Percentiles rank a stretch among this genome's conserved stretches.
phyloP scores from a whole-genome alignment of 1,140 invertebrate species.

The Diprion similis region DNA sequence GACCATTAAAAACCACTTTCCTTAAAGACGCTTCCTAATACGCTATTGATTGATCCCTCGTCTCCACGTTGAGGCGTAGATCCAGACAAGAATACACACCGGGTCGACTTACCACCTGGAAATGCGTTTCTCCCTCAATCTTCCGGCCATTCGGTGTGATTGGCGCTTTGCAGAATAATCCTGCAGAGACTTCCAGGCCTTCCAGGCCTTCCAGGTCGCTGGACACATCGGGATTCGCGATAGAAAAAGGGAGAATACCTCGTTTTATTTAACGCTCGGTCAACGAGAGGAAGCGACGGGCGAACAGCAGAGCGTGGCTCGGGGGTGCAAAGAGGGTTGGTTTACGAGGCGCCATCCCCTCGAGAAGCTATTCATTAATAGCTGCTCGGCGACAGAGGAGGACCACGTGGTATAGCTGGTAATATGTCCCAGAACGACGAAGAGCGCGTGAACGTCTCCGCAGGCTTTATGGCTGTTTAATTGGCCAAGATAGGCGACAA shows the following conservation, averaged over 20 bases:
- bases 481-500: constrained; percentile 9
- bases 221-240: too few species aligned
- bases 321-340: not conserved
- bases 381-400: constrained; percentile 1
- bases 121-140: too few species aligned
- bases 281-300: not conserved
- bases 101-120: too few species aligned
- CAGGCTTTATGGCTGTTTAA: constrained; percentile 11
- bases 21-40: constrained; percentile 1
- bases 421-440: constrained; percentile 3
- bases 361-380: constrained; percentile 19
- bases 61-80: not conserved
- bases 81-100: too few species aligned
- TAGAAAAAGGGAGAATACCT: too few species aligned
- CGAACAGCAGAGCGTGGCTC: not conserved
- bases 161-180: too few species aligned
- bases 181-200: too few species aligned
- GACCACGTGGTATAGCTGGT: not conserved
- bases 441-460: not conserved
- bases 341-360: constrained; percentile 17
- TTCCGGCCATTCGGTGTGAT: too few species aligned
- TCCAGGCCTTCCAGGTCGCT: too few species aligned
- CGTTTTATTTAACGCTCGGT: not conserved
- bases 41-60: not conserved
- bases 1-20: constrained; percentile 1